phyloP scores from a whole-genome alignment of 1,140 invertebrate genomes.

The Nephila pilipes region DNA sequence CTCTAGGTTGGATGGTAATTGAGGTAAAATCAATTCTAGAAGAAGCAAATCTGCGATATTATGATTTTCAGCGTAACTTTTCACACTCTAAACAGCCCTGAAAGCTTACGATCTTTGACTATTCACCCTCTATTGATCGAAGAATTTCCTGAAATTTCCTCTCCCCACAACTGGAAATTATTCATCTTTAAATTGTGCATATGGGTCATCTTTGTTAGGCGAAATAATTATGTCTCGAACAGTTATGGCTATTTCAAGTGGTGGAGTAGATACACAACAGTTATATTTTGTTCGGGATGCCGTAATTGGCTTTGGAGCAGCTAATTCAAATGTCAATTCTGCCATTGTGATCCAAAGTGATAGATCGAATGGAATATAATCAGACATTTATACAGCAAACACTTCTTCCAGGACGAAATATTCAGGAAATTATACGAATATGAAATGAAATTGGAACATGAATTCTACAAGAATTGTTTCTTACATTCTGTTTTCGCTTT shows the following conservation, averaged over 20 bases:
- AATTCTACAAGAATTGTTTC: too few relatives aligned
- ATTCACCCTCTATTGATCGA: background rate
- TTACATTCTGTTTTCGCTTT: too few relatives aligned
- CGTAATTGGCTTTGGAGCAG: slow-evolving; percentile 17
- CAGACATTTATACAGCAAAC: background rate
- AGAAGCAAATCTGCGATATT: slow-evolving; percentile 1
- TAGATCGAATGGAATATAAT: background rate
- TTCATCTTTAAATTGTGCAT: background rate
- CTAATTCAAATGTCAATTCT: background rate
- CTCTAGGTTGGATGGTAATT: background rate
- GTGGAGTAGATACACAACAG: background rate
- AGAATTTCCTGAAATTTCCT: background rate
- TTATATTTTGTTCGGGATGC: slow-evolving; percentile 13
- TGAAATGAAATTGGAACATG: too few relatives aligned
- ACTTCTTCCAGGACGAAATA: background rate
- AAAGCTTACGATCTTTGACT: background rate
- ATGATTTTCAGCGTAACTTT: background rate
- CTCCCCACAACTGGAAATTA: background rate
- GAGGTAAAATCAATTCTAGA: slow-evolving; percentile 35
- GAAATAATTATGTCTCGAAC: background rate
- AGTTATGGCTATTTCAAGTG: background rate
- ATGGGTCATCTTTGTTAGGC: background rate
- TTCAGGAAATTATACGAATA: too few relatives aligned
- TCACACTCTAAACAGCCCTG: background rate
- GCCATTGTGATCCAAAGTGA: background rate